Base-by-base conservation (phyloP, 2,888 invertebrate species). In the Scaptodrosophila latifasciaeformis region DNA sequence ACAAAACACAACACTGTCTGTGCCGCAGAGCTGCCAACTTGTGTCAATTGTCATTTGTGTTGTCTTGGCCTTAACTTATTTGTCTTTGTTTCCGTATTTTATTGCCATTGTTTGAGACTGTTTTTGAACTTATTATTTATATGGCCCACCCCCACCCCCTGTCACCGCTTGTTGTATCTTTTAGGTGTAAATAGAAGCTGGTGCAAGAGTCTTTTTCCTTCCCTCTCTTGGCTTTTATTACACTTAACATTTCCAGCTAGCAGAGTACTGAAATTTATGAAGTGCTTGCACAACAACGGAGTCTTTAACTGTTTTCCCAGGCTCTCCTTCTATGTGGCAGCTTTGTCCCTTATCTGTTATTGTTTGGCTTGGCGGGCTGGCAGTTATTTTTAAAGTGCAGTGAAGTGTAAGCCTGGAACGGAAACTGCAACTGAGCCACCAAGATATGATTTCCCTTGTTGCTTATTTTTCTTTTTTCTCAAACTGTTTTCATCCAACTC, bases 41-140 rank as follows among this genome's bases (percentile, higher is more conserved):
- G 78, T 66, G 71, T 78, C 81, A 74, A 80, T 80, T 80, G 76
- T 75, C 81, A 70, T 74, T 67, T 57, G 55, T 56, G 70, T 51
- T 45, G 43, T 15, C 9, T 46, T 49, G 46, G 34, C 35, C 18
- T 44, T 44, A 7, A 9, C 24, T 40, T 30, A 10, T 60, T 49
- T 50, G 49, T 44, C 54, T 59, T 58, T 67, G 54, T 57, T 27
- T 21, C 12, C 29, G 35, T 46, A 17, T 37, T 21, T 45, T 53
- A 54, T 37, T 58, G 62, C 53, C 56, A 56, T 66, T 69, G 65
- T 68, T 66, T 62, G 60, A 44, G 27, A 31, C 62, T 59, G 62
- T 65, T 75, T 65, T 61, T 67, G 53, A 63, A 59, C 67, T 62
- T 70, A 76, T 79, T 76, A 70, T 77, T 78, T 70, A 77, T 78